A percentile compares a stretch with the other conserved stretches of the same genome.
These are phyloP conservation scores for Distichodus sexfasciatus DNA, from an alignment of 2,797 vertebrate species.

Conservation along the genomic window DNA sequence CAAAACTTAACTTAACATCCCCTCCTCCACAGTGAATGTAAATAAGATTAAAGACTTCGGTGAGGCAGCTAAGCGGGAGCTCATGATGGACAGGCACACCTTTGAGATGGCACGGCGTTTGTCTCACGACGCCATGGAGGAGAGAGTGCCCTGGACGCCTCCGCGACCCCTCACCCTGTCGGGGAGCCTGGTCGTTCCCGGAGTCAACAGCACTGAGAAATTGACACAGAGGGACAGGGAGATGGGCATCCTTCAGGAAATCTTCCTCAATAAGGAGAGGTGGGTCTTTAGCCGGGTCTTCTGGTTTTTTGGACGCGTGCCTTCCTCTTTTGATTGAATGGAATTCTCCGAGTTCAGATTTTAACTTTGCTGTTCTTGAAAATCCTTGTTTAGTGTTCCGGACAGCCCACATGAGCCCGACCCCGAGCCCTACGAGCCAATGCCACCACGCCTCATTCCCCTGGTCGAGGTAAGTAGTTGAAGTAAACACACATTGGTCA, in stretches of 20 bases:
- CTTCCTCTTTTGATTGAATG: too few relatives aligned
- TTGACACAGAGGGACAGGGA: constrained; percentile 87
- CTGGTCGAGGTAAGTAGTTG: constrained; percentile 90
- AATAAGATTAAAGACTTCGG: constrained; percentile 97
- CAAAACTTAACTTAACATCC: neutral
- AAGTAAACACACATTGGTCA: too few relatives aligned
- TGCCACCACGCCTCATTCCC: constrained; percentile 89
- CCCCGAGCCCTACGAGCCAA: constrained; percentile 88
- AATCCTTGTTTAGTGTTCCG: constrained; percentile 65
- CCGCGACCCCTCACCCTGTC: constrained; percentile 78
- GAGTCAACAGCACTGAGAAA: constrained; percentile 86
- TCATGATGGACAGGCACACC: constrained; percentile 90
- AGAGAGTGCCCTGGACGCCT: constrained; percentile 83
- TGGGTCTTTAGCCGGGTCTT: constrained; percentile 38
- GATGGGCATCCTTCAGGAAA: constrained; percentile 93
- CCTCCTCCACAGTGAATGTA: constrained; percentile 83
- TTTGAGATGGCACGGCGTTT: constrained; percentile 89
- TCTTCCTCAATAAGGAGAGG: constrained; percentile 93
- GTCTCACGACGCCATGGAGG: constrained; percentile 95
- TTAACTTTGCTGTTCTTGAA: neutral
- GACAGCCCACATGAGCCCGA: constrained; percentile 91
- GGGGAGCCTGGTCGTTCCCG: constrained; percentile 73
- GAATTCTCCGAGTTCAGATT: neutral
- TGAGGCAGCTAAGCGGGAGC: constrained; percentile 90
- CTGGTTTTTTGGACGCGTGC: too few relatives aligned